Conservation (phyloP, 2,797 vertebrate genomes). For the Phrynocephalus guinanensis region DNA sequence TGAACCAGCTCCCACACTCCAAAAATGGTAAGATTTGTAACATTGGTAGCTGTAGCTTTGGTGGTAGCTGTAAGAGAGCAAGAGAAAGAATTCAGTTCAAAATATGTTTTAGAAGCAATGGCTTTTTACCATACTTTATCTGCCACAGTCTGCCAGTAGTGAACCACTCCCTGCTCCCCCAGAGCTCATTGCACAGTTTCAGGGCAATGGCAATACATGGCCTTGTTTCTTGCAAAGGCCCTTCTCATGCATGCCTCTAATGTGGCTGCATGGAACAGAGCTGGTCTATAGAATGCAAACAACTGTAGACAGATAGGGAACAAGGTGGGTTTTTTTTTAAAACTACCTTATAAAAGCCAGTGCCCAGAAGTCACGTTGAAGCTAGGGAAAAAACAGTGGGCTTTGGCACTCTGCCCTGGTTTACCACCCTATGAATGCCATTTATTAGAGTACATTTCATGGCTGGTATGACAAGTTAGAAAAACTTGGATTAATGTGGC, state of each 20-base stretch:
- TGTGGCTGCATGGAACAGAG: neutral
- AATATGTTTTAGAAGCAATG: neutral
- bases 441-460: neutral
- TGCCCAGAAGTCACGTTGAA: neutral
- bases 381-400: neutral
- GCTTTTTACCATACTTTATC: neutral
- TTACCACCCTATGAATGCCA: neutral
- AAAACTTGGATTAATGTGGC: neutral
- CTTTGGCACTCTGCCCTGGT: neutral
- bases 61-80: neutral
- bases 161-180: no score
- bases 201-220: neutral
- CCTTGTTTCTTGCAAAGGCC: neutral
- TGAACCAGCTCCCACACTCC: no score
- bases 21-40: neutral
- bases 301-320: no score
- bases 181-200: neutral
- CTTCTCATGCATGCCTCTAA: neutral
- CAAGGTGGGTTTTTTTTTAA: neutral
- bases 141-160: neutral
- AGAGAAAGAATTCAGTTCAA: neutral
- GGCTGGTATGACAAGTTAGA: neutral
- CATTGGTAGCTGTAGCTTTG: neutral
- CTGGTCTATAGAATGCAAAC: neutral
- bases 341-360: neutral